Evolutionary conservation across 2,888 invertebrate species (phyloP).

Genomic region (Rhabditophanes sp.): DNA sequence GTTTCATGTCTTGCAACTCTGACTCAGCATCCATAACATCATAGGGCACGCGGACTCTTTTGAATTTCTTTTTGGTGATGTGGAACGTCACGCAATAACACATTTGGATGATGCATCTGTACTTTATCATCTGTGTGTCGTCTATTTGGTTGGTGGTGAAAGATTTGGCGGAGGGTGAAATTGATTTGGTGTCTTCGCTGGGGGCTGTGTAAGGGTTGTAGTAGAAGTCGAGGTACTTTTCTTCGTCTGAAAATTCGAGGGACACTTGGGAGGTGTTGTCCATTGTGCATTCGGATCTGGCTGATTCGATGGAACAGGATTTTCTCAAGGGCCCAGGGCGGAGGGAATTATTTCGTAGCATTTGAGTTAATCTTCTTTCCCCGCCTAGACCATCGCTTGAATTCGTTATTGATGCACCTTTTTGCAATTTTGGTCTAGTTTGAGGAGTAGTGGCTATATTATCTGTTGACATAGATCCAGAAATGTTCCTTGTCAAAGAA

Average conservation of each 20-base stretch:
- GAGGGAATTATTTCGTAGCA: too few relatives aligned
- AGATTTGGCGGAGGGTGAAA: neutral
- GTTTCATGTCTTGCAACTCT: slow-evolving; percentile 26
- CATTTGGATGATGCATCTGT: slow-evolving; percentile 26
- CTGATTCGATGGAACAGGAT: too few relatives aligned
- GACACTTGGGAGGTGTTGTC: too few relatives aligned
- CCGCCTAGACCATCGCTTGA: too few relatives aligned
- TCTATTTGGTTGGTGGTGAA: slow-evolving; percentile 1
- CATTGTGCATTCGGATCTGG: too few relatives aligned
- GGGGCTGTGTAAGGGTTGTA: slow-evolving; percentile 11
- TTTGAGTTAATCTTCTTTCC: too few relatives aligned
- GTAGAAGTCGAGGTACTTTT: slow-evolving; percentile 11
- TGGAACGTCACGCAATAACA: slow-evolving; percentile 27
- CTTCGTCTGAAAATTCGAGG: slow-evolving; percentile 11
- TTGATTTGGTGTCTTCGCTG: slow-evolving; percentile 2
- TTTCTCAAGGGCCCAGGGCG: too few relatives aligned
- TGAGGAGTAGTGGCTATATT: too few relatives aligned
- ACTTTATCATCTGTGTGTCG: slow-evolving; percentile 13
- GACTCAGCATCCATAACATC: slow-evolving; percentile 25
- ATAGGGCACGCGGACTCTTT: slow-evolving; percentile 24
- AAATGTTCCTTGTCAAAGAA: too few relatives aligned
- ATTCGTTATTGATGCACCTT: too few relatives aligned
- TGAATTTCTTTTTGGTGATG: slow-evolving; percentile 13
- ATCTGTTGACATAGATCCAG: too few relatives aligned
- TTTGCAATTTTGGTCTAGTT: too few relatives aligned